Conservation (phyloP, 1,140 invertebrate species). For the Nephotettix cincticeps region DNA sequence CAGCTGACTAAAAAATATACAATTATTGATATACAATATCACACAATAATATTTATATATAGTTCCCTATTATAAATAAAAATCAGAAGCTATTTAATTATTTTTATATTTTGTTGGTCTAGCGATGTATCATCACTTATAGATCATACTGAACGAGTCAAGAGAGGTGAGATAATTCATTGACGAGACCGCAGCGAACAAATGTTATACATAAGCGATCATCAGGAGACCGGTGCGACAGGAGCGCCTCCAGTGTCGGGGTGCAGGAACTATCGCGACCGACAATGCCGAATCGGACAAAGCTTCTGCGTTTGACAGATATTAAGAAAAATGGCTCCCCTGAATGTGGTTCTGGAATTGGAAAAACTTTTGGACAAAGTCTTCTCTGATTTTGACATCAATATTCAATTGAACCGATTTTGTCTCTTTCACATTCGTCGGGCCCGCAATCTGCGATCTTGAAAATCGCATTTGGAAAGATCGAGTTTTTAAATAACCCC, state of each 20-base stretch:
- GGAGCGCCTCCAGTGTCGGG: neutral
- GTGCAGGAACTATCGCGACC: neutral
- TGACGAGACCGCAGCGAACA: neutral
- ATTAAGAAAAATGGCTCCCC: constrained; percentile 10
- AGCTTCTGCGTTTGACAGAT: constrained; percentile 8
- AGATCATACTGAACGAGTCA: neutral
- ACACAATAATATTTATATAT: too few relatives aligned
- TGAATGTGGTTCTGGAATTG: constrained; percentile 9
- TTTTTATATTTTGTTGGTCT: too few relatives aligned
- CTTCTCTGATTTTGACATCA: constrained; percentile 8
- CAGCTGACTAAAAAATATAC: too few relatives aligned
- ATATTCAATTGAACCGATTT: constrained; percentile 7
- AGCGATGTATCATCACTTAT: neutral
- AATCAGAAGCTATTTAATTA: too few relatives aligned
- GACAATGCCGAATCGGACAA: neutral
- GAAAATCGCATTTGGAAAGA: too few relatives aligned
- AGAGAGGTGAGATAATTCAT: neutral
- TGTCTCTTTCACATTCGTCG: constrained; percentile 1
- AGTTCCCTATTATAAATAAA: too few relatives aligned
- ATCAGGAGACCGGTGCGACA: neutral
- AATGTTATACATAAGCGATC: neutral
- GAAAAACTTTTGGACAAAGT: constrained; percentile 12
- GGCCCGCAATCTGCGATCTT: neutral
- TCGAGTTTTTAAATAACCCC: too few relatives aligned
- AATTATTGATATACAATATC: too few relatives aligned